Base-by-base conservation (phyloP, 2,113 vertebrate species). In the Rhombomys opimus region DNA sequence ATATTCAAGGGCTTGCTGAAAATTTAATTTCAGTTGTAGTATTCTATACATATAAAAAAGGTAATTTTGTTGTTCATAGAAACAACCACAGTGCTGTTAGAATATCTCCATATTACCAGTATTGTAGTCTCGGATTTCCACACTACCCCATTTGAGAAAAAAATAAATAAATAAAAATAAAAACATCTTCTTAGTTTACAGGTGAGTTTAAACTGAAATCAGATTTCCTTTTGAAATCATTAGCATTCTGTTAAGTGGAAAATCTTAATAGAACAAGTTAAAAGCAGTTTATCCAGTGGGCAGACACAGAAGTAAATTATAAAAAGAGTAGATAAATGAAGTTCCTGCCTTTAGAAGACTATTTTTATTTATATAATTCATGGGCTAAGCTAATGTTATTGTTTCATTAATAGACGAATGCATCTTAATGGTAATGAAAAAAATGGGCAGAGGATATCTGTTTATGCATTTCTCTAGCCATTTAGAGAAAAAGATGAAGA, bases 191-290 rank as follows among this genome's bases (percentile, higher is more conserved):
- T 15, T 82, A 59, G 8, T 65, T 94, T 17, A 84, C 7, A 61
- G 32, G 41, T 67, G 2, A 73, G 2, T 32, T 81, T 50, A 67
- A 38, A 88, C 38, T 41, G 20, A 32, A 5, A 78, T 17, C 1
- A 57, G 2, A 7, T 88, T 75, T 80, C 50, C 5, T 30, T 93
- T 89, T 65, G 12, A 95, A 96, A 90, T 87, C 15, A 61, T 54
- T 61, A 89, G 6, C 4, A 20, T 70, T 90, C 41, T 87, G 41
- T 80, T 9, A 17, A 0, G 5, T 35, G n/a, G 10, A 46, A 76
- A 96, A 89, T 46, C 1, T 7, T 65, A 63, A 35, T n/a, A 32
- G 18, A 76, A 30, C 30, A 91, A 35, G 7, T 7, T 23, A 85
- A 82, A n/a, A 46, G 46, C 46, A 46, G 46, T 46, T 5, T 73